Percentiles rank a stretch among this genome's conserved stretches.
These are phyloP conservation scores for Macrophya alboannulata DNA, from an alignment of 2,888 invertebrate species.

Conservation along the genomic window DNA sequence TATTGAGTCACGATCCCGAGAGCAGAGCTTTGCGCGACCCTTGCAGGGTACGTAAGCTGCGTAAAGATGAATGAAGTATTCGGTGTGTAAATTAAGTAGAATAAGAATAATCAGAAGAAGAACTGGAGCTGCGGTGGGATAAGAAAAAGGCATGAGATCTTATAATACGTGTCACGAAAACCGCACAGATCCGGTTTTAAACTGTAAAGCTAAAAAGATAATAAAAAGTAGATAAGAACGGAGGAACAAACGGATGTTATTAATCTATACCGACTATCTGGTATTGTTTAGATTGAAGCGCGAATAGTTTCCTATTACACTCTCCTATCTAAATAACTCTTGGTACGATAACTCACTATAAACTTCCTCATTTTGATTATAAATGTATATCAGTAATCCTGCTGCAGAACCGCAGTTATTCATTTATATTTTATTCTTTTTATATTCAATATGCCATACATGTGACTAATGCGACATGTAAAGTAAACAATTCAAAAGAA, in stretches of 20 bases:
- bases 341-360: too few species aligned
- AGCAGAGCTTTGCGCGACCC: not conserved
- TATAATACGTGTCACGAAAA: not conserved
- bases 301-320: not conserved
- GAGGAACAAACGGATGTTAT: not conserved
- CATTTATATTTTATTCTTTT: too few species aligned
- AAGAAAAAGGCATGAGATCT: not conserved
- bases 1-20: not conserved
- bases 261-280: not conserved
- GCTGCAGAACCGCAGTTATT: too few species aligned
- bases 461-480: not conserved
- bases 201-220: not conserved
- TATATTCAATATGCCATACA: not conserved
- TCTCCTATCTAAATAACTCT: not conserved
- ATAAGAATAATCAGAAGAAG: not conserved
- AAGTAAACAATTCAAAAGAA: not conserved
- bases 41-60: not conserved
- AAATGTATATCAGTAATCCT: too few species aligned
- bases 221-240: not conserved
- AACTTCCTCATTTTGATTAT: too few species aligned
- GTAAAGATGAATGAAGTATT: not conserved
- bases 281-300: not conserved
- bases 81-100: not conserved
- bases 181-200: constrained; percentile 17
- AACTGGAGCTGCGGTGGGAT: not conserved